Conservation (phyloP, 2,797 vertebrate genomes). For the Poeciliopsis gracilis region DNA sequence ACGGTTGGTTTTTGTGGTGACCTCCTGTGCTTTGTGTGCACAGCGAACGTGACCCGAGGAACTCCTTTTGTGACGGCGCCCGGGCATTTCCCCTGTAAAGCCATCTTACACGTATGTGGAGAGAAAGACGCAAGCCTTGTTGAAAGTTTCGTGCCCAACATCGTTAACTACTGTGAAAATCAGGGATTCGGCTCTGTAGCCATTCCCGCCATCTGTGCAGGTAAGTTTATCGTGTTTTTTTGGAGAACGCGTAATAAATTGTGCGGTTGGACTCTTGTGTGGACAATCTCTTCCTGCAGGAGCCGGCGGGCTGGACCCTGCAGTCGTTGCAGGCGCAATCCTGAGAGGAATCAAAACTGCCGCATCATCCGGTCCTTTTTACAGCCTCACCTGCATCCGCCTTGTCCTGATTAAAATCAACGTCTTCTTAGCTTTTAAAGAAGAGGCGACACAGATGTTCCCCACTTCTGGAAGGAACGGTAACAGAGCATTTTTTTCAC, state of each 20-base stretch:
- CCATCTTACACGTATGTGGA: conserved; percentile 68
- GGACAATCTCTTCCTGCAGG: conserved; percentile 48
- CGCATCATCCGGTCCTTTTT: background rate
- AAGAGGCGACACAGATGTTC: conserved; percentile 44
- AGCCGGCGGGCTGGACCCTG: conserved; percentile 45
- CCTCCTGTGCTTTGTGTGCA: background rate
- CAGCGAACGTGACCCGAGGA: conserved; percentile 27
- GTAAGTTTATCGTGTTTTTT: conserved; percentile 33
- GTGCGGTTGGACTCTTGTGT: background rate
- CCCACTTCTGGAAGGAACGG: conserved; percentile 26
- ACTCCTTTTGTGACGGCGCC: conserved; percentile 37
- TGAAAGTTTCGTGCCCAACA: conserved; percentile 43
- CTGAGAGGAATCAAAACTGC: conserved; percentile 51
- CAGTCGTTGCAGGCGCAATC: conserved; percentile 60
- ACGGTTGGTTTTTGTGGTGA: background rate
- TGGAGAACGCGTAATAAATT: background rate
- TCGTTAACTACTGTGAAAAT: conserved; percentile 51
- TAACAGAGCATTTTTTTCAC: conserved; percentile 10
- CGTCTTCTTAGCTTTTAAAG: conserved; percentile 67
- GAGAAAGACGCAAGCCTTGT: conserved; percentile 4
- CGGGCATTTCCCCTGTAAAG: conserved; percentile 61
- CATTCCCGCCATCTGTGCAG: conserved; percentile 74
- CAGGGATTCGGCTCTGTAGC: conserved; percentile 53
- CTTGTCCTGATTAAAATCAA: conserved; percentile 60
- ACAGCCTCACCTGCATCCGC: conserved; percentile 47